These are phyloP conservation scores for Takifugu ocellatus DNA, from an alignment of 2,797 vertebrate genomes.

Conservation along the genomic window DNA sequence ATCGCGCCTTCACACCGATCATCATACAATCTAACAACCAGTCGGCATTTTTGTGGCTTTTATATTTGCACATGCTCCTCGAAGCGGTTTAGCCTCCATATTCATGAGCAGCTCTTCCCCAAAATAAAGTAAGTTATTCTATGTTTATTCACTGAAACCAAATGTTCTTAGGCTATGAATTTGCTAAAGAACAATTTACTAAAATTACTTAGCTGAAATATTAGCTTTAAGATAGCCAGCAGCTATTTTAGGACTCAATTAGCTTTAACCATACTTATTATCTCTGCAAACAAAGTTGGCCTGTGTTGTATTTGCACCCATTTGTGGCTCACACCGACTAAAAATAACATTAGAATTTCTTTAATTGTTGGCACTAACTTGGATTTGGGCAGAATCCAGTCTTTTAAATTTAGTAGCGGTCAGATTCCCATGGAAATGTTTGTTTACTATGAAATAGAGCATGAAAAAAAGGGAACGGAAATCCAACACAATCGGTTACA, in stretches of 20 bases:
- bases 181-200: conserved; percentile 2
- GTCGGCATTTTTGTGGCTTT: conserved; percentile 45
- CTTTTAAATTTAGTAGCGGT: too few relatives aligned
- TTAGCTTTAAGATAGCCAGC: conserved; percentile 20
- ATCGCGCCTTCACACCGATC: conserved; percentile 55
- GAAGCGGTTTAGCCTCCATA: conserved; percentile 72
- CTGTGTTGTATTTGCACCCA: too few relatives aligned
- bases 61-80: conserved; percentile 63
- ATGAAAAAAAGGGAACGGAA: conserved; percentile 6
- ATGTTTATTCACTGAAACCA: conserved; percentile 44
- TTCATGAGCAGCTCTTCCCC: conserved; percentile 69
- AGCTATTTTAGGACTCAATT: conserved; percentile 36
- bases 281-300: too few relatives aligned
- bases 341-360: too few relatives aligned
- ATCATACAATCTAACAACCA: conserved; percentile 60
- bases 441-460: conserved; percentile 34
- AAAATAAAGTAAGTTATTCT: conserved; percentile 36
- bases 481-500: conserved; percentile 51
- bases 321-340: too few relatives aligned
- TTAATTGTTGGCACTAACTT: too few relatives aligned
- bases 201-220: not conserved
- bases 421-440: conserved; percentile 1
- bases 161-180: conserved; percentile 61
- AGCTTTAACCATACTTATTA: conserved; percentile 32
- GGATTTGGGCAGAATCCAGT: too few relatives aligned